Conservation (phyloP, 2,888 invertebrate species). For the Crossocerus cetratus region DNA sequence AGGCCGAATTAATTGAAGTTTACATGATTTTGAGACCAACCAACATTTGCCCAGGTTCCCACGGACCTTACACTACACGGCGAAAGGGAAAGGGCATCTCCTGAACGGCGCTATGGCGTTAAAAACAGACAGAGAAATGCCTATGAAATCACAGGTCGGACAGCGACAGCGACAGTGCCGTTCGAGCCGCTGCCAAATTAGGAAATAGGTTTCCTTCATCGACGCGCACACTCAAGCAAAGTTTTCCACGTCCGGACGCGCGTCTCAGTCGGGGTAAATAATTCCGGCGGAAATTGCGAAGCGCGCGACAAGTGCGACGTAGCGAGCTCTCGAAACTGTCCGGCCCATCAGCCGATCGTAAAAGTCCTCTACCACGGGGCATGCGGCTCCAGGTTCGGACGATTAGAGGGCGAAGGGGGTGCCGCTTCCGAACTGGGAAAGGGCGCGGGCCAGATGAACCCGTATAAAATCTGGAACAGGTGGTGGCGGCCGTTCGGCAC, state of each 20-base stretch:
- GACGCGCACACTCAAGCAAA: not conserved
- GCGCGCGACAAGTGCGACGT: slow-evolving; percentile 5
- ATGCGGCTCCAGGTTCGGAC: not conserved
- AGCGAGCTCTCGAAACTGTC: slow-evolving; percentile 10
- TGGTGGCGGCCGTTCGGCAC: slow-evolving; percentile 19
- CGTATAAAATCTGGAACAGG: slow-evolving; percentile 31
- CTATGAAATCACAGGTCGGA: no score
- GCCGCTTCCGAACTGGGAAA: slow-evolving; percentile 17
- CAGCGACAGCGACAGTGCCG: no score
- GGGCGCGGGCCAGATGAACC: slow-evolving; percentile 1
- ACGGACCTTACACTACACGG: not conserved
- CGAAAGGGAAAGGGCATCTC: no score
- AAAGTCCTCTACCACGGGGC: slow-evolving; percentile 39
- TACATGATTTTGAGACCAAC: not conserved
- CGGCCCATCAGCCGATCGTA: slow-evolving; percentile 28
- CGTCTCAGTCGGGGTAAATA: slow-evolving; percentile 10
- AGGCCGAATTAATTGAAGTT: no score
- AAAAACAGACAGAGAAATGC: no score
- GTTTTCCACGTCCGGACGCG: not conserved
- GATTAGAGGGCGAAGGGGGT: not conserved
- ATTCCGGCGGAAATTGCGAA: slow-evolving; percentile 12
- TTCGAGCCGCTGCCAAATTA: slow-evolving; percentile 10
- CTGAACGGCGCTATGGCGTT: no score
- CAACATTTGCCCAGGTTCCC: not conserved
- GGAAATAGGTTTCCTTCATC: slow-evolving; percentile 3